phyloP scores from a whole-genome alignment of 1,140 invertebrate species.

The Chrysomallon squamiferum region DNA sequence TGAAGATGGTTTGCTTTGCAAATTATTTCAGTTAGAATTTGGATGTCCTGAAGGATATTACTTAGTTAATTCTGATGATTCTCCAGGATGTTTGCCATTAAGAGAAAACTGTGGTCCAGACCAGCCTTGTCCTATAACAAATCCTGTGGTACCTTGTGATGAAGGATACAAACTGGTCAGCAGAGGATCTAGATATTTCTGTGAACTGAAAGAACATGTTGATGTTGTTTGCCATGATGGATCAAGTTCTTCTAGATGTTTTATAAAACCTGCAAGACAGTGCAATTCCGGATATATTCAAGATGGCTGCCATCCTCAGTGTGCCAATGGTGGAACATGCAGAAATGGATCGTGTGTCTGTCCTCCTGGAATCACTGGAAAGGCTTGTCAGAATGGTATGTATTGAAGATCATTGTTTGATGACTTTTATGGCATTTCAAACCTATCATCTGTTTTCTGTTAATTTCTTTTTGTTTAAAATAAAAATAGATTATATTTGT shows the following conservation, averaged over 20 bases:
- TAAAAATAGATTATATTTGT: no score
- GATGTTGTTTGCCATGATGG: slow-evolving; percentile 3
- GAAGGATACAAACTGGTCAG: neutral
- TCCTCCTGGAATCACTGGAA: slow-evolving; percentile 19
- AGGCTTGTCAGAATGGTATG: slow-evolving; percentile 18
- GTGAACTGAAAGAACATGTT: slow-evolving; percentile 3
- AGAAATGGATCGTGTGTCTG: slow-evolving; percentile 14
- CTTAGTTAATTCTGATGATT: neutral
- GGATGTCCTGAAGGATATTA: neutral
- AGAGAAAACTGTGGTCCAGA: neutral
- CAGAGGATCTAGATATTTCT: neutral
- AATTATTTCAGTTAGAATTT: neutral
- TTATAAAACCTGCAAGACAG: neutral
- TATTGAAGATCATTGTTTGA: no score
- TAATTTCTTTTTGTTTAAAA: no score
- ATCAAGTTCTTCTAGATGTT: neutral
- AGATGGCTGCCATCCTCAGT: slow-evolving; percentile 19
- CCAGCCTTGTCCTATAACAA: neutral
- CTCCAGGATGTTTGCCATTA: neutral
- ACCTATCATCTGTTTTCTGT: no score
- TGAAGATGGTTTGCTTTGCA: neutral
- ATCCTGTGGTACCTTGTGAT: neutral
- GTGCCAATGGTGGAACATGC: slow-evolving; percentile 25
- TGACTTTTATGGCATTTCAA: no score
- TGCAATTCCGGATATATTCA: neutral